A percentile compares a stretch with the other conserved stretches of the same genome.
Evolutionary conservation across 2,113 vertebrate genomes (phyloP).

Genomic region (Sander lucioperca): DNA sequence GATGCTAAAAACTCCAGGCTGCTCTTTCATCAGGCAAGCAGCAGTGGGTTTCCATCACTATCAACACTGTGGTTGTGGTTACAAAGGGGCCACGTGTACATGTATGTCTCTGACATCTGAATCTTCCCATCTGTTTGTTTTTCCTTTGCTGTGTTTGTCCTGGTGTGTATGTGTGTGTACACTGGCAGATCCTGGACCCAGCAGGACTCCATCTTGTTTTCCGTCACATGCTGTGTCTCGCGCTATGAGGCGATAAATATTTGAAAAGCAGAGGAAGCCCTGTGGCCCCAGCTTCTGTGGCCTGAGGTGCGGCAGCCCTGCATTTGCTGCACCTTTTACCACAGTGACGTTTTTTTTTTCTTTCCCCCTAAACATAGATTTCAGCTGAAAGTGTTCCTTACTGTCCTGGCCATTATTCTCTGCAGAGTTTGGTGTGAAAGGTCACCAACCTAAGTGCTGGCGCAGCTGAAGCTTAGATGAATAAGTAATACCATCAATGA

Average conservation of each 20-base stretch:
- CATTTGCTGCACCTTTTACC: slow-evolving; percentile 56
- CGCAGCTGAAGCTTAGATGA: slow-evolving; percentile 58
- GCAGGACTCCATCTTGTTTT: slow-evolving; percentile 66
- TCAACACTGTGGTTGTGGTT: slow-evolving; percentile 7
- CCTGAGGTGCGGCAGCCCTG: slow-evolving; percentile 35
- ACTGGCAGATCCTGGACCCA: slow-evolving; percentile 44
- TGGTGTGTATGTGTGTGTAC: slow-evolving; percentile 59
- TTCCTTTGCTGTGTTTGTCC: slow-evolving; percentile 43
- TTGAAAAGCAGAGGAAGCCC: slow-evolving; percentile 74
- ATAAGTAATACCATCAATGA: slow-evolving; percentile 66
- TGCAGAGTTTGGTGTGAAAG: slow-evolving; percentile 59
- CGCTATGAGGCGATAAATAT: slow-evolving; percentile 76
- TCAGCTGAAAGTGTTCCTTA: slow-evolving; percentile 31
- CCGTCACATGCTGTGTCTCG: slow-evolving; percentile 63
- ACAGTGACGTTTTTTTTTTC: slow-evolving; percentile 4
- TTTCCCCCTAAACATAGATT: slow-evolving; percentile 46
- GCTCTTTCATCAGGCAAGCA: slow-evolving; percentile 15
- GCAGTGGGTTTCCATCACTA: slow-evolving; percentile 24
- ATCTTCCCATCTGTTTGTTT: slow-evolving; percentile 61
- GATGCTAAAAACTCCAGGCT: slow-evolving; percentile 22
- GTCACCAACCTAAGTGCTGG: slow-evolving; percentile 69
- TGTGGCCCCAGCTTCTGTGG: slow-evolving; percentile 43
- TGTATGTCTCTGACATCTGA: slow-evolving; percentile 34
- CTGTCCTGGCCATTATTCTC: slow-evolving; percentile 57
- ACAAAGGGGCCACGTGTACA: slow-evolving; percentile 4